These are phyloP conservation scores for Galeopsomyia nigrocyanea DNA, from an alignment of 2,888 invertebrate genomes.

Conservation along the genomic window DNA sequence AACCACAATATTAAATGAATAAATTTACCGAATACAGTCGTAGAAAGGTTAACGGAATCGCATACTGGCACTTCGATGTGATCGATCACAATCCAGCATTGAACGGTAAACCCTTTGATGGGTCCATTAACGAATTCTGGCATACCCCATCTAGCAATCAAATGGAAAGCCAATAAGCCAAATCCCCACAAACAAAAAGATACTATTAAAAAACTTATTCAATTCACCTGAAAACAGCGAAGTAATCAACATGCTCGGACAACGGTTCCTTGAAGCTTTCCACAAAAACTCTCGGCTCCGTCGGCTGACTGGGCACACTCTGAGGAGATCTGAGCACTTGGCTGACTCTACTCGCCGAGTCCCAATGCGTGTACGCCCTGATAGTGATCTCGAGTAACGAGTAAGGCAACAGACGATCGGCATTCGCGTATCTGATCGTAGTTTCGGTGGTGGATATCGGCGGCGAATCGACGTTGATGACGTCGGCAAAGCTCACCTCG, in stretches of 20 bases:
- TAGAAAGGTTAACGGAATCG: conserved; percentile 70
- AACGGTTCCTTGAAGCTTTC: conserved; percentile 69
- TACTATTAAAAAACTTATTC: conserved; percentile 30
- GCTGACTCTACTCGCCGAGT: conserved; percentile 77
- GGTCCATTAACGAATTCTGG: conserved; percentile 83
- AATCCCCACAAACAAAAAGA: too few relatives aligned
- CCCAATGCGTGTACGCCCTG: conserved; percentile 89
- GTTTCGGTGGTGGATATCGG: conserved; percentile 63
- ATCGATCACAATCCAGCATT: conserved; percentile 76
- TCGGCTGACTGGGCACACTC: conserved; percentile 83
- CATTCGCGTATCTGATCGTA: conserved; percentile 66
- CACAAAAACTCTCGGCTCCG: conserved; percentile 81
- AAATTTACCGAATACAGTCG: conserved; percentile 68
- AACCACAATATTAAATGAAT: neutral
- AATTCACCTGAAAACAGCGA: conserved; percentile 59
- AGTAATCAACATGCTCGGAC: conserved; percentile 59
- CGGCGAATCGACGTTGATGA: conserved; percentile 74
- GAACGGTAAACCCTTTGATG: conserved; percentile 79
- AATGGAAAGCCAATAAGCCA: conserved; percentile 32
- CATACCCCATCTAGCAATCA: conserved; percentile 84
- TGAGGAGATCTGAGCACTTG: conserved; percentile 82
- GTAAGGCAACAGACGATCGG: conserved; percentile 76
- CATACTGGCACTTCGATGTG: conserved; percentile 71
- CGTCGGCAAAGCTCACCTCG: conserved; percentile 79
- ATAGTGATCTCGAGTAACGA: conserved; percentile 80